Conservation (phyloP, 1,140 invertebrate species). For the Melanaphis sacchari region DNA sequence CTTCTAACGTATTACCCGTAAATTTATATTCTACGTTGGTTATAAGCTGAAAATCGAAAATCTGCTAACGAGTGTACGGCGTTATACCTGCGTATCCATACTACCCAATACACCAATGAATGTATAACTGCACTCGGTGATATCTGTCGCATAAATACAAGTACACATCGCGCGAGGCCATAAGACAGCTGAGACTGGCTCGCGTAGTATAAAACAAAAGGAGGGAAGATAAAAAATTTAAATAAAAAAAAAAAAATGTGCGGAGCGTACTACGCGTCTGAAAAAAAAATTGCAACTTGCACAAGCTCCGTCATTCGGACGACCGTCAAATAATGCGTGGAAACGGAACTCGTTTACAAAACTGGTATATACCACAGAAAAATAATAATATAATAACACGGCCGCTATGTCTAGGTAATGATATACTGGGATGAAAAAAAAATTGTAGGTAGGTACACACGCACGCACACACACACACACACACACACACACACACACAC, state of each 20-base stretch:
- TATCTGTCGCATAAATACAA: not conserved
- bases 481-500: not conserved
- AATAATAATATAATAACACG: not conserved
- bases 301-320: not conserved
- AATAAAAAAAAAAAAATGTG: not conserved
- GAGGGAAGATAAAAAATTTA: not conserved
- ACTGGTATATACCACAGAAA: not conserved
- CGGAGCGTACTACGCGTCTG: no score
- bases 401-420: not conserved
- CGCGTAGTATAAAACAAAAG: accelerated
- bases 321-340: not conserved
- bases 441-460: not conserved
- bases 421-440: conserved; percentile 29
- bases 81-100: no score
- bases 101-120: no score
- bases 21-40: no score
- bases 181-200: no score
- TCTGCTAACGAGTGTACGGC: no score
- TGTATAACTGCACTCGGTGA: not conserved
- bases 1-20: no score
- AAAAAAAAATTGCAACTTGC: not conserved
- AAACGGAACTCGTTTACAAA: conserved; percentile 39
- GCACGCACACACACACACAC: not conserved
- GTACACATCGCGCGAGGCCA: not conserved
- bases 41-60: no score